Base-by-base conservation (phyloP, 1,140 invertebrate species). In the Ceratina calcarata region DNA sequence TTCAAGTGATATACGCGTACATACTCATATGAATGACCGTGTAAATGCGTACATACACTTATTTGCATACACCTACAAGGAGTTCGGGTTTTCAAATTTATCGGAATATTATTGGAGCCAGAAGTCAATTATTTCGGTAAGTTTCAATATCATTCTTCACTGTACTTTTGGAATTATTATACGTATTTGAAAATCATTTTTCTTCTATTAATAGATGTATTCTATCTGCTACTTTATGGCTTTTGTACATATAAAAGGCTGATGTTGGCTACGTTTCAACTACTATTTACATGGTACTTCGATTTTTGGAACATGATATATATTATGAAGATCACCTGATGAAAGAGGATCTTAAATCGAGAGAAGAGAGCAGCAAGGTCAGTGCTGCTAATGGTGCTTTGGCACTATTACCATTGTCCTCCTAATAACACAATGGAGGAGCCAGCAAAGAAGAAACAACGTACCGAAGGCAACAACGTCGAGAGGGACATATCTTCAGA, bases 361-460 rank as follows among this genome's bases (percentile, higher is more conserved):
- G 15, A 64, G 20, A 37, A 77, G 8, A 78, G 72, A 79, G 62
- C 61, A 79, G 70, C 68, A 81, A 57, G 16, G 60, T 80, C 58
- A 65, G 22, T 62, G 69, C 77, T 83, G 87, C 90, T 91, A 80
- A 91, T 92, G 91, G 90, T 92, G 89, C 90, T 90, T 89, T 78
- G 80, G 83, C 87, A 78, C 78, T 82, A 27, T 83, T 60, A 49
- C 60, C 32, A 79, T 82, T 84, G 82, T 87, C 87, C 87, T 89
- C 88, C 86, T 77, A 75, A 74, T 62, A 85, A 78, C 83, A 88
- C 69, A 70, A 93, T 93, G 93, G 95, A 96, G 90, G 96, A 96
- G 92, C 96, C 96, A 79, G 95, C 95, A 57, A 96, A 96, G 92
- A 96, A 96, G 91, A 96, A 96, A 87, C 94, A 95, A 82, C 94